These are phyloP conservation scores for Drosophila eugracilis DNA, from an alignment of 1,140 invertebrate genomes.

Conservation along the genomic window DNA sequence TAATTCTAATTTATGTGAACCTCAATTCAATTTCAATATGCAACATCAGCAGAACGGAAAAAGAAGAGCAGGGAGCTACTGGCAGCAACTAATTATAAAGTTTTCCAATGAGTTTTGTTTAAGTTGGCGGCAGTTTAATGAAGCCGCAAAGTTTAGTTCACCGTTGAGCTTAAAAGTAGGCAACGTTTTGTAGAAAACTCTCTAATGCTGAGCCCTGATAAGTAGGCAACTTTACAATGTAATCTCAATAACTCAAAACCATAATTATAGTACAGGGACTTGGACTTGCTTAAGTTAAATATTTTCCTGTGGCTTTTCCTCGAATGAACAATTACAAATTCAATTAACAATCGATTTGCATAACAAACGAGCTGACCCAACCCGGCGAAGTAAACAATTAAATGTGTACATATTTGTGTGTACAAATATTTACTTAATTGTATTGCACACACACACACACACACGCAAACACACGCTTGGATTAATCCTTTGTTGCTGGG, in stretches of 20 bases:
- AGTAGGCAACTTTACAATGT: neutral
- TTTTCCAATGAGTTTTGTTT: slow-evolving; percentile 45
- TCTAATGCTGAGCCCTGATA: neutral
- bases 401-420: slow-evolving; percentile 17
- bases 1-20: slow-evolving; percentile 65
- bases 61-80: too few relatives aligned
- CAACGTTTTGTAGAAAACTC: slow-evolving; percentile 20
- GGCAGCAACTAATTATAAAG: slow-evolving; percentile 56
- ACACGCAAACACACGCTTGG: too few relatives aligned
- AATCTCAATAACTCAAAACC: neutral
- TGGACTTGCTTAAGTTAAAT: neutral
- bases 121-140: slow-evolving; percentile 2
- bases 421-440: slow-evolving; percentile 37
- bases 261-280: slow-evolving; percentile 3
- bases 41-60: slow-evolving; percentile 20
- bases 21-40: slow-evolving; percentile 36
- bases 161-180: slow-evolving; percentile 22
- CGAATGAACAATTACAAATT: slow-evolving; percentile 25
- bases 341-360: slow-evolving; percentile 65
- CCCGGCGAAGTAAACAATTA: slow-evolving; percentile 26
- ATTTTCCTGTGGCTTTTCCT: neutral
- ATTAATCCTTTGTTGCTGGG: slow-evolving; percentile 31
- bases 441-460: neutral
- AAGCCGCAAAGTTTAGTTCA: slow-evolving; percentile 1
- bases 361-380: slow-evolving; percentile 27